Conservation (phyloP, 2,797 vertebrate genomes). For the Hoplostethus mediterraneus region DNA sequence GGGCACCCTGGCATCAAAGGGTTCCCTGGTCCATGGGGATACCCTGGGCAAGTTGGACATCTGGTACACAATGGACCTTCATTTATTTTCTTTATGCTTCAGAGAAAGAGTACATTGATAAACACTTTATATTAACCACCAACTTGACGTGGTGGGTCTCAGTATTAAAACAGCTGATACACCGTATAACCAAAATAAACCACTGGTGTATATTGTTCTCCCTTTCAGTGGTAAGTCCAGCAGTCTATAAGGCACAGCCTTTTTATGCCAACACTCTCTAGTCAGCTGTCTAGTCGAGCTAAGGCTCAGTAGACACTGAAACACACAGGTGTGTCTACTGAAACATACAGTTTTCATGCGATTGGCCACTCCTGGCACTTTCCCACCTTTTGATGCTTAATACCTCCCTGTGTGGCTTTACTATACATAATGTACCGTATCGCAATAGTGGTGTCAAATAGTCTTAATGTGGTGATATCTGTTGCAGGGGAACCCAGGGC, state of each 20-base stretch:
- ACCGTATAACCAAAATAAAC: too few species aligned
- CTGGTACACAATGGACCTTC: constrained; percentile 38
- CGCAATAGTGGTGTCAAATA: constrained; percentile 5
- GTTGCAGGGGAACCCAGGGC: constrained; percentile 68
- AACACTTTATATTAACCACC: background rate
- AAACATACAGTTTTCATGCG: too few species aligned
- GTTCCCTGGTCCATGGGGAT: constrained; percentile 63
- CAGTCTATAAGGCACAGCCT: too few species aligned
- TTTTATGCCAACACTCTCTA: too few species aligned
- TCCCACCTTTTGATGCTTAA: too few species aligned
- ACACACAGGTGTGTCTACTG: too few species aligned
- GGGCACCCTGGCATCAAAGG: constrained; percentile 67
- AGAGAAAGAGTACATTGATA: background rate
- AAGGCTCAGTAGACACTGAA: too few species aligned
- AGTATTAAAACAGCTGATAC: too few species aligned
- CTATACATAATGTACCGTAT: background rate
- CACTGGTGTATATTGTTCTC: too few species aligned
- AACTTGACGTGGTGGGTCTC: background rate
- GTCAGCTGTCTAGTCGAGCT: too few species aligned
- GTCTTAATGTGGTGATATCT: background rate
- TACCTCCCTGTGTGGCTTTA: background rate
- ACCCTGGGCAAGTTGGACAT: constrained; percentile 61
- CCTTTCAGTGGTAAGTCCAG: too few species aligned
- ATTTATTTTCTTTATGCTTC: constrained; percentile 10
- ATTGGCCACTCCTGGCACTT: too few species aligned